These are phyloP conservation scores for Dryobotodes eremita DNA, from an alignment of 2,888 invertebrate species.

Conservation along the genomic window DNA sequence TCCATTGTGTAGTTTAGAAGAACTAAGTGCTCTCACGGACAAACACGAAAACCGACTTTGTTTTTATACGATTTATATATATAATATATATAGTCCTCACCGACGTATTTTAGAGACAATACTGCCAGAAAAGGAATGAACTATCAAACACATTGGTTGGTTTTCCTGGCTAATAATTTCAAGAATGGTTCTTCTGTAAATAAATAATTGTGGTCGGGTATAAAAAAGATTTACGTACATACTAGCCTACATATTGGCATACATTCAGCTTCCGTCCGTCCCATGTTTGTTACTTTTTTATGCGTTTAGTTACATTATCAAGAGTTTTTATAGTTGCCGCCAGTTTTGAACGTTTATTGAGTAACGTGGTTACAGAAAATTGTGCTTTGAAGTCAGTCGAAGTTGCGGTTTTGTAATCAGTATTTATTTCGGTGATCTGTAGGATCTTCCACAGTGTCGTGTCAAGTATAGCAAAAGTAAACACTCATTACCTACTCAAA, in stretches of 20 bases:
- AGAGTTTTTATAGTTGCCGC: conserved; percentile 48
- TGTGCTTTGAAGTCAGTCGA: conserved; percentile 8
- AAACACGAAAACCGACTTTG: no score
- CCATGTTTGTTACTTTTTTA: conserved; percentile 44
- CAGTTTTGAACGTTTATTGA: conserved; percentile 37
- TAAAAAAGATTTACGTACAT: neutral
- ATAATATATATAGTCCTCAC: no score
- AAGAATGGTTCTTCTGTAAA: neutral
- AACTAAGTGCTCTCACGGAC: no score
- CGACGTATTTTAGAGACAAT: no score
- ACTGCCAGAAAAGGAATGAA: no score
- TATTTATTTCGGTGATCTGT: neutral
- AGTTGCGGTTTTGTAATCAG: conserved; percentile 21
- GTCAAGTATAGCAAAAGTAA: neutral
- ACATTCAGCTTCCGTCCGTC: conserved; percentile 51
- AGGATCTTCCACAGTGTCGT: neutral
- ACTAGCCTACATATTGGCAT: conserved; percentile 49
- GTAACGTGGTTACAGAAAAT: conserved; percentile 26
- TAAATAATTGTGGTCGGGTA: neutral
- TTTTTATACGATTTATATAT: no score
- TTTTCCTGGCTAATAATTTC: neutral
- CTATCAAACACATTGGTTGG: no score
- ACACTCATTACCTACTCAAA: no score
- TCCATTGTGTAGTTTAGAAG: no score
- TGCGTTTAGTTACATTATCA: conserved; percentile 42